These are phyloP conservation scores for Nematostella vectensis DNA, from an alignment of 92 coral and sea anemone genomes.

Conservation along the genomic window DNA sequence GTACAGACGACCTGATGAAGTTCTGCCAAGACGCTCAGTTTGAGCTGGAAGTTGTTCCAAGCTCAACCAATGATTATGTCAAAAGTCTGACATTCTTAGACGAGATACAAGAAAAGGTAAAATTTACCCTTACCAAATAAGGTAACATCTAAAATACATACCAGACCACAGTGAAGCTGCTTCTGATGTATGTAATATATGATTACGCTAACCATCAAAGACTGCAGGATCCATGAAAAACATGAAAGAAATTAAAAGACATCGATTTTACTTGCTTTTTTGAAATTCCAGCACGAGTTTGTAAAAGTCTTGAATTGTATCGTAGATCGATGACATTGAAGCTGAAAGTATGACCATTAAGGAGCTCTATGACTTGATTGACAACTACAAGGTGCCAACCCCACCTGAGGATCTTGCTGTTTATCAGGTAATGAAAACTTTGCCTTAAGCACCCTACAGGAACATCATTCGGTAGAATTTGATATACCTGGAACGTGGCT, in stretches of 20 bases:
- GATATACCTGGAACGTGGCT: no score
- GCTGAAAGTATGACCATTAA: constrained; percentile 69
- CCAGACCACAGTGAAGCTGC: no score
- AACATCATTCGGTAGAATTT: no score
- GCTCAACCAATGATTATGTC: constrained; percentile 77
- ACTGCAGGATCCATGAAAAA: no score
- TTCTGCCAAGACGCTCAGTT: constrained; percentile 98
- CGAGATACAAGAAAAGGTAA: constrained; percentile 96
- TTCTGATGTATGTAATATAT: constrained; percentile 7
- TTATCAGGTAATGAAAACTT: no score
- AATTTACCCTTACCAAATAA: no score
- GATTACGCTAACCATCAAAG: no score
- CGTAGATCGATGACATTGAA: constrained; percentile 96
- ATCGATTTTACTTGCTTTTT: no score
- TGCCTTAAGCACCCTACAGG: no score
- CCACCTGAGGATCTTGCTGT: constrained; percentile 99
- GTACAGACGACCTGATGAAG: constrained; percentile 83
- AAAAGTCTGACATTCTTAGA: constrained; percentile 81
- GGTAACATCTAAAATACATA: not conserved
- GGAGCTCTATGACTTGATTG: constrained; percentile 90
- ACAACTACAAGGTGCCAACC: constrained; percentile 88
- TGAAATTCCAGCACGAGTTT: no score
- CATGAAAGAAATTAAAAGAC: no score
- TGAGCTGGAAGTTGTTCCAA: constrained; percentile 71
- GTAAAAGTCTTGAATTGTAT: no score